Conservation (phyloP, 2,113 vertebrate species). For the Corydoras sp. region DNA sequence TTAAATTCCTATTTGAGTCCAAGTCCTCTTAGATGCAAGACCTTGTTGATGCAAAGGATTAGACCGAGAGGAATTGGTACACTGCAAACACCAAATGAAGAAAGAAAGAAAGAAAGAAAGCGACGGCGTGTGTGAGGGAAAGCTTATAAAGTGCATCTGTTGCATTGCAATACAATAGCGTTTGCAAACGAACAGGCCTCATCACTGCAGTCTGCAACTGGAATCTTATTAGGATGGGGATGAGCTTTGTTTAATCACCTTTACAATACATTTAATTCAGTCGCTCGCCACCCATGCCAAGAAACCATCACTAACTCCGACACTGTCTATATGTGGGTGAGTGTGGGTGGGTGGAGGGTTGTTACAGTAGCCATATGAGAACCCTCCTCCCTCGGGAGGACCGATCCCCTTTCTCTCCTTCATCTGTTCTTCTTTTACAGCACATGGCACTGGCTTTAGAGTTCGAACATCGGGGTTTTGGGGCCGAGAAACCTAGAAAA, state of each 20-base stretch:
- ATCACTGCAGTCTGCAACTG: constrained; percentile 18
- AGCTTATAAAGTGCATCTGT: constrained; percentile 40
- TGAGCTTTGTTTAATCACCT: constrained; percentile 37
- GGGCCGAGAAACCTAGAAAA: too few species aligned
- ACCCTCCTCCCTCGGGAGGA: constrained; percentile 53
- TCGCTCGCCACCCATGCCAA: constrained; percentile 30
- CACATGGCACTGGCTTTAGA: constrained; percentile 30
- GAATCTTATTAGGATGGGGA: background rate
- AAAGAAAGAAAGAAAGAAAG: constrained; percentile 41
- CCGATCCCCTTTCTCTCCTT: constrained; percentile 51
- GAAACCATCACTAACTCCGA: constrained; percentile 31
- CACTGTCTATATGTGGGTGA: constrained; percentile 15
- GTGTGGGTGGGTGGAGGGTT: constrained; percentile 14
- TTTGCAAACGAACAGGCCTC: constrained; percentile 40
- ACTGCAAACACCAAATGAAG: constrained; percentile 52
- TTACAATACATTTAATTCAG: constrained; percentile 32
- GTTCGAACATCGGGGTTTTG: background rate
- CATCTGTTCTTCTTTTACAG: constrained; percentile 53
- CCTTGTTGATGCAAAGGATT: constrained; percentile 70
- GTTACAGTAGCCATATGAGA: constrained; percentile 51
- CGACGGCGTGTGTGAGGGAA: constrained; percentile 56
- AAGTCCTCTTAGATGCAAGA: constrained; percentile 58
- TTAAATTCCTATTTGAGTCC: constrained; percentile 60
- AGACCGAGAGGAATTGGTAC: constrained; percentile 48
- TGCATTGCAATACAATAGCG: constrained; percentile 50